phyloP scores from a whole-genome alignment of 1,140 invertebrate species.

The Manduca sexta region DNA sequence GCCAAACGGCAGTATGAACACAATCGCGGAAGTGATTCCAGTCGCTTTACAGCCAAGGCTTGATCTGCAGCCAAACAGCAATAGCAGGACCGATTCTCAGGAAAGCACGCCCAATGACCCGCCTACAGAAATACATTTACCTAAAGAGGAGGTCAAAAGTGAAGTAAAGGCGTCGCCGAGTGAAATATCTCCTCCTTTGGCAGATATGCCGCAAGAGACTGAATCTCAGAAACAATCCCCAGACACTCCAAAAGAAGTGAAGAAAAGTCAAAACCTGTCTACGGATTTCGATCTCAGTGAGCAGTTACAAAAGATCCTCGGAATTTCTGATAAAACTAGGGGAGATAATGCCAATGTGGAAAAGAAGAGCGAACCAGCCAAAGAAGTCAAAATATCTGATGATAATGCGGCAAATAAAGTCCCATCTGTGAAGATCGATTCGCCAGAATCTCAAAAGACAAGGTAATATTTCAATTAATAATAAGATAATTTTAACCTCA shows the following conservation, averaged over 20 bases:
- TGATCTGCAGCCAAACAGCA: conserved; percentile 44
- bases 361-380: conserved; percentile 49
- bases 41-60: conserved; percentile 51
- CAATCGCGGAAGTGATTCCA: conserved; percentile 61
- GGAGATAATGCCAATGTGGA: conserved; percentile 36
- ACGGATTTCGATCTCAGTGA: conserved; percentile 71
- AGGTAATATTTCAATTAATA: too few species aligned
- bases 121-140: conserved; percentile 60
- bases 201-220: conserved; percentile 36
- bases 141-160: conserved; percentile 39
- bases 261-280: conserved; percentile 69
- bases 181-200: conserved; percentile 61
- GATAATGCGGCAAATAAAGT: conserved; percentile 44
- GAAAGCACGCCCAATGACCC: conserved; percentile 63
- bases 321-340: conserved; percentile 64
- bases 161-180: conserved; percentile 61
- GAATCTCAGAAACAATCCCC: conserved; percentile 61
- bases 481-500: background rate
- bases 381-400: conserved; percentile 61
- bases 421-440: conserved; percentile 70
- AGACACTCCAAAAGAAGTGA: conserved; percentile 60
- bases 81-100: conserved; percentile 52
- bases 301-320: conserved; percentile 69
- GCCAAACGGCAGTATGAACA: conserved; percentile 58
- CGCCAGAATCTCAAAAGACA: conserved; percentile 59